These are phyloP conservation scores for Suillia variegata DNA, from an alignment of 2,888 invertebrate genomes.

Conservation along the genomic window DNA sequence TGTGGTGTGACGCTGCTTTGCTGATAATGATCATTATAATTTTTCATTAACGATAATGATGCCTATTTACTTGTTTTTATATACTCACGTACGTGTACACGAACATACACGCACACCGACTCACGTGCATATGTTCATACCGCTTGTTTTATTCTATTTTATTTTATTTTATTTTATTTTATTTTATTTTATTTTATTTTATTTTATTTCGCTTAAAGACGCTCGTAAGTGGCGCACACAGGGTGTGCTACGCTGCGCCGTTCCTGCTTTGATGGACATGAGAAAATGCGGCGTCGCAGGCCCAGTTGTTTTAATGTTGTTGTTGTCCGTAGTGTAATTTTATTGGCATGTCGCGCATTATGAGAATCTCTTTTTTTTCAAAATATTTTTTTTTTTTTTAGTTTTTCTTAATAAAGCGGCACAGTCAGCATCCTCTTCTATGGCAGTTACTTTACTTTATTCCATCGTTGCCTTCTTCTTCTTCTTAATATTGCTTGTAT, in stretches of 20 bases:
- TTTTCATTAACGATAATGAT: slow-evolving; percentile 28
- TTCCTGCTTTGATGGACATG: slow-evolving; percentile 16
- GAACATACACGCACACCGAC: neutral
- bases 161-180: too few species aligned
- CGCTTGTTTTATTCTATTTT: neutral
- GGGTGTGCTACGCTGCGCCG: neutral
- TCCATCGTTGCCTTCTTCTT: neutral
- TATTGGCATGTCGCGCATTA: slow-evolving; percentile 18
- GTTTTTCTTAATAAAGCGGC: neutral
- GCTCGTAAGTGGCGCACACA: neutral
- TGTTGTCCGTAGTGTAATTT: slow-evolving; percentile 8
- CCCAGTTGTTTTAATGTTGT: slow-evolving; percentile 7
- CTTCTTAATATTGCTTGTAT: too few species aligned
- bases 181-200: neutral
- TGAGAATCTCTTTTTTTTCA: slow-evolving; percentile 7
- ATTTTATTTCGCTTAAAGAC: neutral
- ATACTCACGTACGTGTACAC: neutral
- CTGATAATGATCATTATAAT: slow-evolving; percentile 26
- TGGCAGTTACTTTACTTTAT: neutral
- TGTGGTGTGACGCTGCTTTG: too few species aligned
- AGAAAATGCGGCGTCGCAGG: slow-evolving; percentile 12
- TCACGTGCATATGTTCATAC: neutral
- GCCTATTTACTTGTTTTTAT: slow-evolving; percentile 16
- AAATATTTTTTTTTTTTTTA: slow-evolving; percentile 1
- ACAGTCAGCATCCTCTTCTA: neutral